Conservation (phyloP, 2,888 invertebrate genomes). For the Tanaodytes sp. region DNA sequence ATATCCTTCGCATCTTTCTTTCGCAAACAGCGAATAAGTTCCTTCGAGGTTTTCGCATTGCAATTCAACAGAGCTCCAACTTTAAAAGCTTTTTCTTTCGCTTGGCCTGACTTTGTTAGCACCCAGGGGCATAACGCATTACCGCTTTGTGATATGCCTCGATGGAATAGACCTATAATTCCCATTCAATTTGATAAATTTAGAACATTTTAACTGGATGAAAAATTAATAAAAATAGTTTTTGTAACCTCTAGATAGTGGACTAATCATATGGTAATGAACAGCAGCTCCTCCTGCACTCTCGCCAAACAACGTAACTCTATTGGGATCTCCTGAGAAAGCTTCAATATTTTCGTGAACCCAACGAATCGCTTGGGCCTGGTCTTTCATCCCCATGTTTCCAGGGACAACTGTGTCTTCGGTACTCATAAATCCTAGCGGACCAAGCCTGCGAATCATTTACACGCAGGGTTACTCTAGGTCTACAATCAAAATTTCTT, state of each 20-base stretch:
- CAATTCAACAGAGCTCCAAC: slow-evolving; percentile 79
- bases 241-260: slow-evolving; percentile 76
- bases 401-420: slow-evolving; percentile 79
- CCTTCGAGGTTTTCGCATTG: slow-evolving; percentile 73
- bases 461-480: too few species aligned
- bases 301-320: slow-evolving; percentile 77
- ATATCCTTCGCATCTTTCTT: slow-evolving; percentile 78
- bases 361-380: slow-evolving; percentile 78
- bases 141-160: slow-evolving; percentile 84
- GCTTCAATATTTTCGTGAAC: slow-evolving; percentile 77
- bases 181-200: too few species aligned
- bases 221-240: neutral
- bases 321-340: slow-evolving; percentile 79
- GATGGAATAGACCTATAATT: slow-evolving; percentile 78
- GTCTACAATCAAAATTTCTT: too few species aligned
- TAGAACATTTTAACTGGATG: too few species aligned
- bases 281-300: slow-evolving; percentile 82
- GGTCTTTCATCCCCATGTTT: slow-evolving; percentile 81
- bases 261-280: slow-evolving; percentile 81
- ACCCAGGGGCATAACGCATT: slow-evolving; percentile 81
- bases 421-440: slow-evolving; percentile 80
- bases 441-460: slow-evolving; percentile 73
- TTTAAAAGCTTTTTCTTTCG: slow-evolving; percentile 76
- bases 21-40: slow-evolving; percentile 78
- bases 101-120: slow-evolving; percentile 77